Evolutionary conservation across 2,113 vertebrate genomes (phyloP), one percentile per base, ranked within the genome.

Genomic region (Propithecus coquereli): DNA sequence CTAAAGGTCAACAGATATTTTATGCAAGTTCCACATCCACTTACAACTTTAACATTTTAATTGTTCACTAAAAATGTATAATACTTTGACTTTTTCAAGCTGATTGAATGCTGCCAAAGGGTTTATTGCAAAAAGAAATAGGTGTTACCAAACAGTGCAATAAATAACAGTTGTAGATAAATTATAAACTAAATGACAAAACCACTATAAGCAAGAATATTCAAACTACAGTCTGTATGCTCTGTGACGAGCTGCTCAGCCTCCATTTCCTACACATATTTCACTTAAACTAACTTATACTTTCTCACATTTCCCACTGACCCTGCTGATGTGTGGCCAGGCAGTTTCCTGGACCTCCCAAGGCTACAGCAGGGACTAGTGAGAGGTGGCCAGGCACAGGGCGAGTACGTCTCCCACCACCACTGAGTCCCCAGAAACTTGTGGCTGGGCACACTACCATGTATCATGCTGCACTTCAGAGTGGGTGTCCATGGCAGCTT

Each of bases 21-120:
- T 91, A 45, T 57, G 16, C 18, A 84, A 54, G 30, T 80, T 80
- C 37, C 23, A 59, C 37, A 40, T 65, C 80, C n/a, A 30, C 30
- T 52, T 86, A 34, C 18, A 57, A 25, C 32, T n/a, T 87, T 81
- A 73, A 57, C 66, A 43, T 91, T 94, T 91, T 47, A 23, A 65
- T 65, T 85, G 73, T 82, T 50, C 22, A 7, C 20, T 50, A 77
- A 91, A 93, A 68, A 34, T 74, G 23, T 43, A 54, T 54, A 54
- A 54, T 18, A 20, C 20, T 82, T 91, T 71, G 40, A 96, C 5
- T 32, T 73, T 97, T 95, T 84, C 25, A 65, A 77, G 54, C 40
- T 77, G 52, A 73, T 81, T 81, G 82, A 77, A 81, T 82, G 77
- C 66, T 85, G 57, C 81, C 80, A 59, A 52, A 76, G 32, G 30